Evolutionary conservation across 1,140 invertebrate species (phyloP).

Genomic region (Chelonus insularis): DNA sequence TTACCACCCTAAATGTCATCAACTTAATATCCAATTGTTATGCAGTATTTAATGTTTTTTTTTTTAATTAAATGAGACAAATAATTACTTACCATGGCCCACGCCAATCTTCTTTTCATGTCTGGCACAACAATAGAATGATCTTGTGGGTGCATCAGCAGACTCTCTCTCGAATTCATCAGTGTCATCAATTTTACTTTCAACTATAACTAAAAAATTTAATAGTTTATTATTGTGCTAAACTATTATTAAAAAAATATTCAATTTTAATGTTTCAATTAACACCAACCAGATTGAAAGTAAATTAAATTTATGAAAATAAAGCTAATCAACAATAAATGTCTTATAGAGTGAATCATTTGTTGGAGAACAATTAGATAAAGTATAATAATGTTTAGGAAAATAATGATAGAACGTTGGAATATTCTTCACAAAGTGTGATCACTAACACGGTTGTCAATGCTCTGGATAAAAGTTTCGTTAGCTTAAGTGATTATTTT

Average conservation of each 20-base stretch:
- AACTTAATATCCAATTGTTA: too few species aligned
- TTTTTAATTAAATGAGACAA: not conserved
- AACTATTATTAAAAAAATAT: not conserved
- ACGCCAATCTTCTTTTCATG: conserved; percentile 24
- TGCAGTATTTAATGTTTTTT: too few species aligned
- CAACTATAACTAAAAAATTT: conserved; percentile 2
- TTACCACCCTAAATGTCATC: not conserved
- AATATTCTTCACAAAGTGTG: not conserved
- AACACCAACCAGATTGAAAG: conserved; percentile 12
- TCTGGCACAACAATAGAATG: conserved; percentile 24
- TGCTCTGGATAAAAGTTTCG: not conserved
- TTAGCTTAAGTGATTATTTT: not conserved
- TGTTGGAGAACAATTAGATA: too few species aligned
- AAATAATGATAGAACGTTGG: too few species aligned
- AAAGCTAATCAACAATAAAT: not conserved
- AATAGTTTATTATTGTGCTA: not conserved
- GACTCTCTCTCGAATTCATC: conserved; percentile 6
- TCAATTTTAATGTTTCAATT: conserved; percentile 3
- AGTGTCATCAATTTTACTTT: conserved; percentile 1
- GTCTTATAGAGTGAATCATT: too few species aligned
- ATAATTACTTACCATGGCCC: conserved; percentile 24
- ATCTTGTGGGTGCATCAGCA: conserved; percentile 6
- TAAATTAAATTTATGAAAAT: too few species aligned
- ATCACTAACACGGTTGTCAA: not conserved
- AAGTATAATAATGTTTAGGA: too few species aligned